Base-by-base conservation (phyloP, 2,113 vertebrate species). In the Cebus imitator region DNA sequence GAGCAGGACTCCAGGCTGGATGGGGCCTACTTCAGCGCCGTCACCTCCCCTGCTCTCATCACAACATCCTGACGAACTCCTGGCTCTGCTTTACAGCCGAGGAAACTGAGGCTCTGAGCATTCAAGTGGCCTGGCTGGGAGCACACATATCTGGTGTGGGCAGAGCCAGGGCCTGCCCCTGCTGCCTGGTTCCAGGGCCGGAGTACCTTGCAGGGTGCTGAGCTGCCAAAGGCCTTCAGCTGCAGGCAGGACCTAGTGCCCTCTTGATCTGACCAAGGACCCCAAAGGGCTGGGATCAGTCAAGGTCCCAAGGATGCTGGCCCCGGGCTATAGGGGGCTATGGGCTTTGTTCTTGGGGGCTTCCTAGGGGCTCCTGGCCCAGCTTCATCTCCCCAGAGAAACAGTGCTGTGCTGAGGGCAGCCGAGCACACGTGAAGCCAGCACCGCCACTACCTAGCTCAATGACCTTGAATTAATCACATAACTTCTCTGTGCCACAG, bases 291-390 rank as follows among this genome's bases (percentile, higher is more conserved):
- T 84, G 40, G 68, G 58, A 23, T 55, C 35, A 43, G 64, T 25
- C 8, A n/a, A n/a, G 57, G 35, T 35, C 37, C 48, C 1, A 1
- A 78, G 57, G 50, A 43, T 16, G 18, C 50, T 12, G 61, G 66
- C 35, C 6, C 12, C 0, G 3, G 43, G 37, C 61, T 55, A 1
- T 1, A 30, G 80, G 32, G 3, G 43, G 45, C 61, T 48, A 1
- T 1, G 23, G 80, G n/a, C 21, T 88, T 91, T 57, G 16, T 52
- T 87, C 75, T n/a, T 72, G 30, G 40, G 8, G 61, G 27, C 61
- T 64, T 64, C n/a, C 23, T 25, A 30, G 84, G 25, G 6, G 27
- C 40, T 55, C 70, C 78, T 61, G 48, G 48, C 17, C 48, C 0
- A 0, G 9, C 37, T 70, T 16, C 21, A 14, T 57, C 37, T 79